phyloP scores from a whole-genome alignment of 2,113 vertebrate species.

The Bagarius yarrelli region DNA sequence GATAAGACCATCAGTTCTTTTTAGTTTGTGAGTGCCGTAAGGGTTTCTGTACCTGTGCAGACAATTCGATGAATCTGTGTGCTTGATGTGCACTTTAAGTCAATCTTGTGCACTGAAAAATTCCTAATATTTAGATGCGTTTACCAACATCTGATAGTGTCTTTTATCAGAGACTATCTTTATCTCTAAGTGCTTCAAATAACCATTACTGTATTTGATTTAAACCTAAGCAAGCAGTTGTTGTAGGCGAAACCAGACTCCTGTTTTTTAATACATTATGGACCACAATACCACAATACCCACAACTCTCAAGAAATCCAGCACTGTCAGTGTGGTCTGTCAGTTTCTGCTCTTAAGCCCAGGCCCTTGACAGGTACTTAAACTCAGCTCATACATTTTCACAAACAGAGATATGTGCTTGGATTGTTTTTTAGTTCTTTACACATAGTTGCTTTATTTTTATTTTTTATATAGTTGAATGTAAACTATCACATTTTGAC shows the following conservation, averaged over 20 bases:
- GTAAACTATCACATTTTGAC: background rate
- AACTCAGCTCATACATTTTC: background rate
- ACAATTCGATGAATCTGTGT: background rate
- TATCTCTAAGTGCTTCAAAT: background rate
- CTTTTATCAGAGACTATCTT: background rate
- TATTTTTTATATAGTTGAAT: background rate
- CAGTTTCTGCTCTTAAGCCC: background rate
- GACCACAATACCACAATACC: background rate
- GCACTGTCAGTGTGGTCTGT: background rate
- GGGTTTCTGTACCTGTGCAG: constrained; percentile 16
- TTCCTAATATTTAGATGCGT: background rate
- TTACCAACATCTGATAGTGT: background rate
- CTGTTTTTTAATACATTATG: background rate
- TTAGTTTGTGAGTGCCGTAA: constrained; percentile 52
- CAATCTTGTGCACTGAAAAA: background rate
- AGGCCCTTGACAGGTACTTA: too few species aligned
- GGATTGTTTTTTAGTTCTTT: background rate
- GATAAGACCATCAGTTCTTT: constrained; percentile 35
- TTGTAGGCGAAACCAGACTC: background rate
- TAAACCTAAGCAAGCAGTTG: background rate
- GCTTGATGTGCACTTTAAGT: constrained; percentile 2
- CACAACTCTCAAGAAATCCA: background rate
- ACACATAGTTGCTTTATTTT: background rate
- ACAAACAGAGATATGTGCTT: background rate
- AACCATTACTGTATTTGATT: background rate